phyloP scores from a whole-genome alignment of 2,797 vertebrate genomes.

The Limosa lapponica region DNA sequence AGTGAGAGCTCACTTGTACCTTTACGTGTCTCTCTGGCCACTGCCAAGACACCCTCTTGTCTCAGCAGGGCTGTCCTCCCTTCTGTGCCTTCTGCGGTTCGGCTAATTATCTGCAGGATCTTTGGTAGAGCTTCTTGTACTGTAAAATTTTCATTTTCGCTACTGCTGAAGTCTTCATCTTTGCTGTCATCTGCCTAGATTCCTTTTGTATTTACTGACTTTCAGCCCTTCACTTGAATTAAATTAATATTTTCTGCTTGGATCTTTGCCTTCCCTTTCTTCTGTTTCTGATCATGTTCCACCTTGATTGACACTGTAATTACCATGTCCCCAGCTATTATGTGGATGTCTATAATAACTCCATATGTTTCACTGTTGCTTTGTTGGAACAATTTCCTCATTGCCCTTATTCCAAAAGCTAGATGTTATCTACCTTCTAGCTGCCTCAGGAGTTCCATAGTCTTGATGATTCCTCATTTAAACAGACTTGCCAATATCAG shows the following conservation, averaged over 20 bases:
- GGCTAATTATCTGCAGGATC: neutral
- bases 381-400: constrained; percentile 46
- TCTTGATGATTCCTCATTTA: neutral
- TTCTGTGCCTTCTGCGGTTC: neutral
- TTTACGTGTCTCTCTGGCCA: neutral
- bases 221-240: neutral
- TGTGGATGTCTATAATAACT: neutral
- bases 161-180: neutral
- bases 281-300: constrained; percentile 23
- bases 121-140: neutral
- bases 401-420: neutral
- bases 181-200: neutral
- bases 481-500: neutral
- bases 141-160: neutral
- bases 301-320: constrained; percentile 28
- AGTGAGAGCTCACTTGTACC: neutral
- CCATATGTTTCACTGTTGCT: neutral
- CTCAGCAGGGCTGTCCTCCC: neutral
- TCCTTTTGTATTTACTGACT: constrained; percentile 4
- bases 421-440: neutral
- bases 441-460: neutral
- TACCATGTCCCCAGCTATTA: constrained; percentile 3
- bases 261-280: constrained; percentile 23
- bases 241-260: constrained; percentile 18
- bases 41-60: neutral